Evolutionary conservation across 1,140 invertebrate species (phyloP).

Genomic region (Polypedilum vanderplanki): DNA sequence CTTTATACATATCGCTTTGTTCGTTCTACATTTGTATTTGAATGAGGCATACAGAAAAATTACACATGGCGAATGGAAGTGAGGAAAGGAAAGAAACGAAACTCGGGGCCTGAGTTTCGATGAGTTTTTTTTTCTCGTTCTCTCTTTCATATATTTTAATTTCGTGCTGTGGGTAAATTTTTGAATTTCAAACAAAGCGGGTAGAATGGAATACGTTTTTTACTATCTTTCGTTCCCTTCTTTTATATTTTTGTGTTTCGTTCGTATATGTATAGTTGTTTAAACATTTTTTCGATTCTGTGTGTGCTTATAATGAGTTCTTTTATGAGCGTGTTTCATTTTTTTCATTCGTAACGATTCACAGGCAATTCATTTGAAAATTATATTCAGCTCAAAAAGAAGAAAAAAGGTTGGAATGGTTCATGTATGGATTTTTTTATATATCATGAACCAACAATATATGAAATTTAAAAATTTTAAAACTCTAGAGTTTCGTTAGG

Average conservation of each 20-base stretch:
- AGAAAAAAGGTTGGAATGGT: too few relatives aligned
- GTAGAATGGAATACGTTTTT: not conserved
- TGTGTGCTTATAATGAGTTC: not conserved
- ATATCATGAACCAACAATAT: too few relatives aligned
- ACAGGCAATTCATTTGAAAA: too few relatives aligned
- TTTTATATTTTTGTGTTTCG: not conserved
- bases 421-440: too few relatives aligned
- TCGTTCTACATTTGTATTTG: not conserved
- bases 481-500: too few relatives aligned
- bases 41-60: too few relatives aligned
- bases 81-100: not conserved
- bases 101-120: not conserved
- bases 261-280: not conserved
- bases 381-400: too few relatives aligned
- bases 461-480: too few relatives aligned
- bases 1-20: not conserved
- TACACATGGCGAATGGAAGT: conserved; percentile 16
- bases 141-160: conserved; percentile 5
- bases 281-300: not conserved
- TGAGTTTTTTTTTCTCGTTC: not conserved
- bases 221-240: not conserved
- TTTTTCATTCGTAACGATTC: too few relatives aligned
- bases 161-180: not conserved
- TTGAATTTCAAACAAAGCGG: not conserved
- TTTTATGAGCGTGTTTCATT: not conserved